These are phyloP conservation scores for Graptemys geographica DNA, from an alignment of 2,797 vertebrate species.

Conservation along the genomic window DNA sequence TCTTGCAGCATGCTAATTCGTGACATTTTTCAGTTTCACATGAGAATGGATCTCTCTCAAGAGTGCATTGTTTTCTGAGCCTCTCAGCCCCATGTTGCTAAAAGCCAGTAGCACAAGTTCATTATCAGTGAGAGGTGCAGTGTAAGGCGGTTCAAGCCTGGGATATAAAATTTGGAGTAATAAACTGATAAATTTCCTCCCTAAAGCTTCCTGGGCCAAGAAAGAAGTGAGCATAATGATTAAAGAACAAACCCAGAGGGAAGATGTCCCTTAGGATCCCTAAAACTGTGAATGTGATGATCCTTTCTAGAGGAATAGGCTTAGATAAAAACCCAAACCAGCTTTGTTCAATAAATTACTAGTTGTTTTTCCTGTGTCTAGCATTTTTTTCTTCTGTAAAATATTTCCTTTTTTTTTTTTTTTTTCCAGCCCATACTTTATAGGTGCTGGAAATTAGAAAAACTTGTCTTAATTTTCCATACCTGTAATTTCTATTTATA, in stretches of 20 bases:
- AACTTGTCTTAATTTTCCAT: not conserved
- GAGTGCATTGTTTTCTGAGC: not conserved
- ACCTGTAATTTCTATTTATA: not conserved
- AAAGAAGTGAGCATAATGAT: not conserved
- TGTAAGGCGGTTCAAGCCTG: not conserved
- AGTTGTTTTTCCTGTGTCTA: not conserved
- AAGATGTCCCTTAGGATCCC: not conserved
- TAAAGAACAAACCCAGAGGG: not conserved
- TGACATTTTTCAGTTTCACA: conserved; percentile 14
- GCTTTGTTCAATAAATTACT: not conserved
- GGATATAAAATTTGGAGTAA: not conserved
- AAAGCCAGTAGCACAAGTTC: not conserved
- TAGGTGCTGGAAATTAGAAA: not conserved
- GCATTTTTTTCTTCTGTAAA: too few species aligned
- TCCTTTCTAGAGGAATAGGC: not conserved
- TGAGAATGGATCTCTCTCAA: not conserved
- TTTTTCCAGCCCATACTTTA: not conserved
- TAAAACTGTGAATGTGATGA: not conserved
- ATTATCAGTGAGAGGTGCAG: not conserved
- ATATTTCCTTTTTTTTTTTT: not conserved
- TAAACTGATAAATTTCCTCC: not conserved
- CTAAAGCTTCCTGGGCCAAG: not conserved
- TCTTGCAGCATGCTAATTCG: not conserved
- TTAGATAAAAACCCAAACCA: not conserved
- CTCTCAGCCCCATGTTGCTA: not conserved